Conservation (phyloP, 92 coral and sea anemone genomes). For the Heliopora coerulea region DNA sequence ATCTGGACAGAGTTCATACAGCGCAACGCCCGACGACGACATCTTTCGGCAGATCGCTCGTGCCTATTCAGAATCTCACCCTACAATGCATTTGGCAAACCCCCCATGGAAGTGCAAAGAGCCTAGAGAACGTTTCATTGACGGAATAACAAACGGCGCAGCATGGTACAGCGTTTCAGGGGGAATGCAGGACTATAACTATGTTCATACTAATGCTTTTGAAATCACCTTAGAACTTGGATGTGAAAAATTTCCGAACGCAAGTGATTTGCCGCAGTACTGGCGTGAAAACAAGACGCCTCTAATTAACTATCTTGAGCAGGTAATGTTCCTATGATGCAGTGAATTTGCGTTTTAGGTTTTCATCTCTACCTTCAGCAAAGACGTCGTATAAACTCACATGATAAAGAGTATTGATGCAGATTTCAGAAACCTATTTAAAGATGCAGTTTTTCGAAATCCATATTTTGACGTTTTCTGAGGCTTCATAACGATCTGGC, state of each 20-base stretch:
- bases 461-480: too few relatives aligned
- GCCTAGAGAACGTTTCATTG: conserved; percentile 91
- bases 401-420: too few relatives aligned
- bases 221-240: conserved; percentile 93
- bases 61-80: conserved; percentile 69
- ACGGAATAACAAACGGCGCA: conserved; percentile 97
- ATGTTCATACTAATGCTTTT: conserved; percentile 86
- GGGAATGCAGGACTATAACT: conserved; percentile 97
- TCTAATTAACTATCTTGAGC: conserved; percentile 72
- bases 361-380: too few relatives aligned
- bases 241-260: conserved; percentile 96
- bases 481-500: too few relatives aligned
- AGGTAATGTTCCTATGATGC: too few relatives aligned
- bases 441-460: too few relatives aligned
- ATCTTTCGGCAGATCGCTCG: conserved; percentile 89
- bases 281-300: conserved; percentile 95
- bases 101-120: conserved; percentile 93
- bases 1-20: conserved; percentile 91
- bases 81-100: conserved; percentile 96
- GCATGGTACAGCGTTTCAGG: conserved; percentile 93
- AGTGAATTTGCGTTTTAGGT: too few relatives aligned
- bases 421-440: too few relatives aligned
- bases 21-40: conserved; percentile 99
- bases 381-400: too few relatives aligned
- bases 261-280: conserved; percentile 67